Percentiles rank a stretch among this genome's conserved stretches.
phyloP scores from a whole-genome alignment of 2,888 invertebrate species.

The Myopa testacea region DNA sequence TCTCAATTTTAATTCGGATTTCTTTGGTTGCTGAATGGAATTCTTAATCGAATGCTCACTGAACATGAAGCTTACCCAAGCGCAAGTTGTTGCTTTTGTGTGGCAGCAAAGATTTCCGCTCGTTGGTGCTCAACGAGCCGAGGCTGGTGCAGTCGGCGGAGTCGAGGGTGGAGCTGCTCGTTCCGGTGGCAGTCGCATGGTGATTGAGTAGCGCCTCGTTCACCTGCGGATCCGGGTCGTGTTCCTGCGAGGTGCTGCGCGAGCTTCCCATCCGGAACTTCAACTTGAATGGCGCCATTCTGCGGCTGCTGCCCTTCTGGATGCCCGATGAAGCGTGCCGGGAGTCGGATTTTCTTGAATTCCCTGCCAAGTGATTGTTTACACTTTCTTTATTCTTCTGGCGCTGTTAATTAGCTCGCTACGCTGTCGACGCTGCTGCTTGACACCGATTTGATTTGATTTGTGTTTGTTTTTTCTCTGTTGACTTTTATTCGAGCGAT shows the following conservation, averaged over 20 bases:
- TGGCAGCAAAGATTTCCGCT: constrained; percentile 64
- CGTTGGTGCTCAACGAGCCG: constrained; percentile 62
- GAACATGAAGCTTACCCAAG: constrained; percentile 62
- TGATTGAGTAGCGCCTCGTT: constrained; percentile 65
- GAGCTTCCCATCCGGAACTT: constrained; percentile 69
- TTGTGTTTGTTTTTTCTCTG: background rate
- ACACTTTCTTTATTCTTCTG: constrained; percentile 5
- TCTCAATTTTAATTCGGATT: constrained; percentile 28
- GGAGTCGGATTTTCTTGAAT: background rate
- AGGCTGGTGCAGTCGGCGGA: constrained; percentile 66
- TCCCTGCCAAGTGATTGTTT: background rate
- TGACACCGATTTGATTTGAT: background rate
- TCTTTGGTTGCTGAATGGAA: background rate
- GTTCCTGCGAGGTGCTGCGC: constrained; percentile 68
- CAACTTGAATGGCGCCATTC: constrained; percentile 68
- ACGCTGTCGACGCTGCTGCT: background rate
- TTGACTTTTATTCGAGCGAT: too few species aligned
- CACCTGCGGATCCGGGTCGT: constrained; percentile 66
- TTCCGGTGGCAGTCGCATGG: constrained; percentile 59
- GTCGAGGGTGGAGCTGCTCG: constrained; percentile 67
- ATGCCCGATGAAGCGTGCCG: too few species aligned
- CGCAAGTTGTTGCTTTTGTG: constrained; percentile 62
- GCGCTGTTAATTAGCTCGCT: constrained; percentile 3
- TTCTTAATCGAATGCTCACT: background rate
- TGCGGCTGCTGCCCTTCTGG: background rate